These are phyloP conservation scores for Butastur rufipennis DNA, from an alignment of 2,113 vertebrate species.

Conservation along the genomic window DNA sequence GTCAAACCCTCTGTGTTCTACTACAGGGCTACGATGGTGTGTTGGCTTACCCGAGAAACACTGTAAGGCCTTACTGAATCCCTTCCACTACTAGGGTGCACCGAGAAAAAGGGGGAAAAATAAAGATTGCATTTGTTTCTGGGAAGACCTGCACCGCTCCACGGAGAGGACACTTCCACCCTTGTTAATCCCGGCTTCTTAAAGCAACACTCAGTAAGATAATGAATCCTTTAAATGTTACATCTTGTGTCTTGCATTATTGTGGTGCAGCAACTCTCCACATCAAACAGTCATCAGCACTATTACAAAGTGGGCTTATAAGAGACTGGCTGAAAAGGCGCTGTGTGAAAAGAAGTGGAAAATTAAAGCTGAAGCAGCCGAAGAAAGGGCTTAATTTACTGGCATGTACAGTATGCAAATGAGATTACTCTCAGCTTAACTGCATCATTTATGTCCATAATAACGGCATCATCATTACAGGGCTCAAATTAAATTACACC, in stretches of 20 bases:
- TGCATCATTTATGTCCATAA: constrained; percentile 99
- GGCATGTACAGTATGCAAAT: constrained; percentile 99
- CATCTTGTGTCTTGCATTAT: constrained; percentile 90
- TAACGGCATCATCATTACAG: constrained; percentile 99
- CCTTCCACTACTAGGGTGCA: neutral
- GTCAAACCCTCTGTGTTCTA: neutral
- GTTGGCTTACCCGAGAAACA: neutral
- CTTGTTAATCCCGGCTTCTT: constrained; percentile 73
- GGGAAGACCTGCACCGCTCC: neutral
- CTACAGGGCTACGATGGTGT: neutral
- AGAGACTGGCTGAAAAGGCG: constrained; percentile 86
- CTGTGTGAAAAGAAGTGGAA: constrained; percentile 98
- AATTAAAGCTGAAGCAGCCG: constrained; percentile 95
- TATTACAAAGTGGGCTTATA: constrained; percentile 86
- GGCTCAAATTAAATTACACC: constrained; percentile 99
- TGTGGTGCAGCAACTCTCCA: constrained; percentile 88
- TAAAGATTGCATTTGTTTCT: constrained; percentile 14
- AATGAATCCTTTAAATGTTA: constrained; percentile 95
- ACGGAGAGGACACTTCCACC: constrained; percentile 61
- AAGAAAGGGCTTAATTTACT: constrained; percentile 99
- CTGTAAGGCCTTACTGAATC: neutral
- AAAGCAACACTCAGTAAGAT: constrained; percentile 88
- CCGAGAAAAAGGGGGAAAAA: neutral
- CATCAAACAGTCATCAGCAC: constrained; percentile 93
- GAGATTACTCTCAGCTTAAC: constrained; percentile 99